A percentile compares a stretch with the other conserved stretches of the same genome.
phyloP scores from a whole-genome alignment of 2,888 invertebrate species.

The Tanytarsus gracilentus region DNA sequence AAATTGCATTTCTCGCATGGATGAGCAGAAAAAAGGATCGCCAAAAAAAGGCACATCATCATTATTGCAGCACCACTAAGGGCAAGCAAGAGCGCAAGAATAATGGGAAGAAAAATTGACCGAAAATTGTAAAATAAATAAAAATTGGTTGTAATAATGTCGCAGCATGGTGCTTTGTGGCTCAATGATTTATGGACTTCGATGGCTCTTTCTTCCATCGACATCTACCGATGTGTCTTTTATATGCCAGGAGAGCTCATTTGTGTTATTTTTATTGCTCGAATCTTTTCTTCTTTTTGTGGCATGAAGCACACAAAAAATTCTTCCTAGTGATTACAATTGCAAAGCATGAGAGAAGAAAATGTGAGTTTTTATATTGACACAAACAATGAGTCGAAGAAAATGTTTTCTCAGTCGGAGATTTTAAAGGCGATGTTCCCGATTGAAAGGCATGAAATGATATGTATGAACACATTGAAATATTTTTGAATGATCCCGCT shows the following conservation, averaged over 20 bases:
- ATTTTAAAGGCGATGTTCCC: background rate
- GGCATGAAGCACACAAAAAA: background rate
- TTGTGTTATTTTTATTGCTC: constrained; percentile 5
- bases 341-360: background rate
- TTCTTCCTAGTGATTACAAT: background rate
- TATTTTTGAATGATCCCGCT: constrained; percentile 5
- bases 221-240: constrained; percentile 2
- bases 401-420: constrained; percentile 12
- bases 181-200: constrained; percentile 11
- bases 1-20: background rate
- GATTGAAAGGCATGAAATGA: background rate
- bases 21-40: background rate
- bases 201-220: background rate
- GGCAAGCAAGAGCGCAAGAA: background rate
- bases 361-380: background rate
- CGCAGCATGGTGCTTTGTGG: constrained; percentile 20
- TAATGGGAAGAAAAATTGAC: constrained; percentile 15
- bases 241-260: background rate
- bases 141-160: constrained; percentile 27
- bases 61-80: background rate
- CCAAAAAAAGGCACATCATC: constrained; percentile 4
- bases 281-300: background rate
- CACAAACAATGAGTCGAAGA: background rate
- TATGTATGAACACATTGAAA: background rate
- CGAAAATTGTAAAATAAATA: constrained; percentile 26